Evolutionary conservation across 2,797 vertebrate genomes (phyloP), one percentile per base, ranked within the genome.

Genomic region (Anguilla pacifica): DNA sequence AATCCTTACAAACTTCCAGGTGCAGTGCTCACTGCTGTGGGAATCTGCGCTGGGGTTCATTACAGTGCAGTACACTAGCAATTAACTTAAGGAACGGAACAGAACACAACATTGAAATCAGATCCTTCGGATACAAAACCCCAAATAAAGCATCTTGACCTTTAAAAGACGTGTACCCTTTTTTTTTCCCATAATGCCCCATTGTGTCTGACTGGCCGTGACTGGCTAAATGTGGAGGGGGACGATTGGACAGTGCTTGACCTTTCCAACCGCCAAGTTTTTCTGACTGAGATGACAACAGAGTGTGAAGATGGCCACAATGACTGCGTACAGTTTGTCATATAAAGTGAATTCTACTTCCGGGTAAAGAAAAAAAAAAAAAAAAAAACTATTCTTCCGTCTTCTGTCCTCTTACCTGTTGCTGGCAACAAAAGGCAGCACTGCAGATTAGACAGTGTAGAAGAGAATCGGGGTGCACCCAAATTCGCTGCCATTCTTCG

Each of bases 281-380:
- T 77, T 77, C 39, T 11, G 4, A 43, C 6, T 5, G 6, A 81
- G 43, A 49, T 22, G 77, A 81, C 3, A 3, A 19, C 22, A 49
- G 77, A 46, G 43, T 39, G 35, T 22, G 77, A 81, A 43, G 46
- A 49, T 81, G 6, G 3, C 9, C 86, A 82, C 72, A 25, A 57
- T 86, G 4, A 82, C 55, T 77, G 35, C 59, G 28, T 81, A 86
- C 53, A 83, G 25, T 83, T 46, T 49, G 74, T 61, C 81, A 59
- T 31, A 67, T 49, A 57, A 35, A 79, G 57, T 67, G 59, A 87
- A 51, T 35, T 13, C 11, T 51, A 35, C 17, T 81, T 61, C 10
- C 35, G 46, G 53, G 74, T 81, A 0, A 46, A 49, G 57, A 79
- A 51, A 43, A 70, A 31, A 22, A 11, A 35, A 19, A 7, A 4